Percentiles rank a stretch among this genome's conserved stretches.
Evolutionary conservation across 2,797 vertebrate species (phyloP).

Genomic region (Sebastes taczanowskii): DNA sequence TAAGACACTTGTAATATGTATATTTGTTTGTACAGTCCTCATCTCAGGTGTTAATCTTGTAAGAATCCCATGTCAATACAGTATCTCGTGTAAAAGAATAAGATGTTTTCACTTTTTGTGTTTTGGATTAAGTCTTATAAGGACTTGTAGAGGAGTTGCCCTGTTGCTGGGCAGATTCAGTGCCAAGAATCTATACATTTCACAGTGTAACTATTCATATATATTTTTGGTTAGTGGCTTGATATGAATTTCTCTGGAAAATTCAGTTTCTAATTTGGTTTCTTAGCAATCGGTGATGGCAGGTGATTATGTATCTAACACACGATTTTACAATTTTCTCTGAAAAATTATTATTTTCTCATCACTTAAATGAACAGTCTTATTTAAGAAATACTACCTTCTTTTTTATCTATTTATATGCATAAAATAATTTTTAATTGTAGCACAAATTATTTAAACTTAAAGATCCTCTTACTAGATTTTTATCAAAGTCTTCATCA

Average conservation of each 20-base stretch:
- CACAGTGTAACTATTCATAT: not conserved
- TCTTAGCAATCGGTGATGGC: not conserved
- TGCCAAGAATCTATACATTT: not conserved
- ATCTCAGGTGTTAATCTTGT: not conserved
- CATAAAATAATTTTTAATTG: not conserved
- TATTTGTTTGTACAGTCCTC: not conserved
- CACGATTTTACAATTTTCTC: no score
- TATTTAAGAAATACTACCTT: not conserved
- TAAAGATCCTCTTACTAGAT: not conserved
- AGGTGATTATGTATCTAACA: accelerated
- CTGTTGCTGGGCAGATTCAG: not conserved
- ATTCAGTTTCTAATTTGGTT: not conserved
- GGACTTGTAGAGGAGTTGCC: not conserved
- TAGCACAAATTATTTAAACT: not conserved
- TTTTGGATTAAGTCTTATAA: not conserved
- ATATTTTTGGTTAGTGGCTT: not conserved
- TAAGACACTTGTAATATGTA: not conserved
- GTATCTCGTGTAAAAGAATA: not conserved
- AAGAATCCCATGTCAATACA: not conserved
- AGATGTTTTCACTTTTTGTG: not conserved
- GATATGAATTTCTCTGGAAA: not conserved
- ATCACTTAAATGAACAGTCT: no score
- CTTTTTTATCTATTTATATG: not conserved
- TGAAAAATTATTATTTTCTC: no score
- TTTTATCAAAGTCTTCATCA: not conserved